Conservation (phyloP, 2,797 vertebrate species). For the Sebastes kiyomatsui region DNA sequence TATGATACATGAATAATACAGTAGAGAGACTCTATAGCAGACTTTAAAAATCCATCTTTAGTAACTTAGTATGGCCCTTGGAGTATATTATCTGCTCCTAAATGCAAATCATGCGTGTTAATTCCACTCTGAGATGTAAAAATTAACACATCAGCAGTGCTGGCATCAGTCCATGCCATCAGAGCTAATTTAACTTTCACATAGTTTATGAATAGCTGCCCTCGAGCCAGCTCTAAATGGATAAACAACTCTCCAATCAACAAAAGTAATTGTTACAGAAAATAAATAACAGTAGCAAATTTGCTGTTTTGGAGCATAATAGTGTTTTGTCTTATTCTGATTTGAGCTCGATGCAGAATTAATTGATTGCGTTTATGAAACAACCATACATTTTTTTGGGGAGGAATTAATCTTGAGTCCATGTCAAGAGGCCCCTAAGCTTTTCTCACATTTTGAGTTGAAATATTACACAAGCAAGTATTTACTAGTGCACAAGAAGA, state of each 20-base stretch:
- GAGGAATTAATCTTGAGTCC: slow-evolving; percentile 10
- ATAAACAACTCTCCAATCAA: slow-evolving; percentile 27
- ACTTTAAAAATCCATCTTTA: not conserved
- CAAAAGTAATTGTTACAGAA: not conserved
- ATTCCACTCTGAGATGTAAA: slow-evolving; percentile 13
- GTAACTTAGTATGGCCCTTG: not conserved
- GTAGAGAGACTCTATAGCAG: not conserved
- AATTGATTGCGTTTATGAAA: slow-evolving; percentile 40
- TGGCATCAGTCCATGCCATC: slow-evolving; percentile 16
- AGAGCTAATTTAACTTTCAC: slow-evolving; percentile 33
- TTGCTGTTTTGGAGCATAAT: not conserved
- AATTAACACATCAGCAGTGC: slow-evolving; percentile 20
- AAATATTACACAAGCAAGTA: slow-evolving; percentile 28
- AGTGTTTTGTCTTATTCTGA: slow-evolving; percentile 23
- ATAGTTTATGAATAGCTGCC: slow-evolving; percentile 15
- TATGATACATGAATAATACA: not conserved
- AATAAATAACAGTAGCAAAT: slow-evolving; percentile 8
- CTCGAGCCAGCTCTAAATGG: slow-evolving; percentile 18
- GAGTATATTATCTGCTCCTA: not conserved
- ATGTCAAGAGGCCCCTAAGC: slow-evolving; percentile 11
- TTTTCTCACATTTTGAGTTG: slow-evolving; percentile 22
- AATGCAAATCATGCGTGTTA: slow-evolving; percentile 26
- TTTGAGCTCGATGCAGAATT: not conserved
- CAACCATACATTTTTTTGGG: not conserved
- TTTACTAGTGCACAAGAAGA: slow-evolving; percentile 21